Base-by-base conservation (phyloP, 2,888 invertebrate genomes). In the Aspidapion aeneum region DNA sequence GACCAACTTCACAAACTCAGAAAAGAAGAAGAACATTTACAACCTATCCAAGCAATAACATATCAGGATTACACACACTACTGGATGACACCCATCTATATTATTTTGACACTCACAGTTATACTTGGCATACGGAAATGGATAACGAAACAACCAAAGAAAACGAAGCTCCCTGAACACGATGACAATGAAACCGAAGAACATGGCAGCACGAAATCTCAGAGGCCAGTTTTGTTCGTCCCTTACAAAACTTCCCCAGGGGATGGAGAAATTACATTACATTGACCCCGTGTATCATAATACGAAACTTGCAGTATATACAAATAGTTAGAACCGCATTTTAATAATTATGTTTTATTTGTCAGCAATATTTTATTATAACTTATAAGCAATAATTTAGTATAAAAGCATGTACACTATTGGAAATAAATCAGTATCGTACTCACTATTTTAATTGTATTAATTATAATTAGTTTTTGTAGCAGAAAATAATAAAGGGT, bases 1-100 rank as follows among this genome's bases (percentile, higher is more conserved):
- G 61, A 61, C 35, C 55, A 56, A 55, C 49, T 60, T 12, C 60
- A 60, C 48, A 58, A 58, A 48, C 49, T 58, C 16, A 17, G 49
- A 48, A 49, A 50, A 48, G 49, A 58, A 18, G 16, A 22, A 58
- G 35, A 35, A 7, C 35, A 35, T 12, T 12, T 35, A 7, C 35
- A 35, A 35, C 12, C 35, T 3, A 35, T 35, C 12, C 35, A 35
- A 35, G 35, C 35, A 3, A 35, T 35, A 35, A 35, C 3, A 35
- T 35, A 35, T 12, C 35, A n/a, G n/a, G n/a, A n/a, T n/a, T n/a
- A n/a, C n/a, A n/a, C n/a, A n/a, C n/a, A 35, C 35, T 35, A 35
- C 35, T 35, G 35, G 35, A 35, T 35, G 35, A 35, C 35, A 35
- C 35, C 35, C 35, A 35, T 35, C 35, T 35, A 3, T 12, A 35